A percentile compares a stretch with the other conserved stretches of the same genome.
These are phyloP conservation scores for Scaeva pyrastri DNA, from an alignment of 2,888 invertebrate species.

Conservation along the genomic window DNA sequence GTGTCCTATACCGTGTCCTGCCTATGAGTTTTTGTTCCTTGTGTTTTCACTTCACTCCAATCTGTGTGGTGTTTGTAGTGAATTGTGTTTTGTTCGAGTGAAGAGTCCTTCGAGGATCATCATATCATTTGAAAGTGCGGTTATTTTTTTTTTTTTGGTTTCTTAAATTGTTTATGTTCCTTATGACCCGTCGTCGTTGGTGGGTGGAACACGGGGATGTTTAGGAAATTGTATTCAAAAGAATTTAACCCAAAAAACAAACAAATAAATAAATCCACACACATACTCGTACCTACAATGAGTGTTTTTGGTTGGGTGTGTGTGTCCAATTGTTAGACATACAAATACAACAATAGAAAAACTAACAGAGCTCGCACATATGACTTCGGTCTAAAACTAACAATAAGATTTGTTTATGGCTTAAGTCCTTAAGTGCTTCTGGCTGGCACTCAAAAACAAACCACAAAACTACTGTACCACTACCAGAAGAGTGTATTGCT, in stretches of 20 bases:
- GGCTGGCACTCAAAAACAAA: slow-evolving; percentile 52
- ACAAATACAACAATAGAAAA: background rate
- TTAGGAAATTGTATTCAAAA: slow-evolving; percentile 23
- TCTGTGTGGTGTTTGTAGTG: background rate
- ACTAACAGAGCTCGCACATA: slow-evolving; percentile 3
- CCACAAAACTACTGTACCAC: slow-evolving; percentile 8
- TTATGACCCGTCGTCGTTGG: background rate
- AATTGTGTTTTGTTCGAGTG: background rate
- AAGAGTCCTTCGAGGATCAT: slow-evolving; percentile 15
- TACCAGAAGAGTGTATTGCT: slow-evolving; percentile 41
- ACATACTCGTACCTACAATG: no score
- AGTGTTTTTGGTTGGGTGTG: no score
- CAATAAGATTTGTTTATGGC: slow-evolving; percentile 35
- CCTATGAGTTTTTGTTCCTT: background rate
- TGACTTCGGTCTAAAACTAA: slow-evolving; percentile 22
- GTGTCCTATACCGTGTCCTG: no score
- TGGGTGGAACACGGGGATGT: background rate
- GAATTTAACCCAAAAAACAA: slow-evolving; percentile 18
- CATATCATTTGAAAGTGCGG: slow-evolving; percentile 17
- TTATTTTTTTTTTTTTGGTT: slow-evolving; percentile 22
- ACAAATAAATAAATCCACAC: slow-evolving; percentile 21
- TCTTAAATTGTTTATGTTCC: background rate
- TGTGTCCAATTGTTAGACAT: background rate
- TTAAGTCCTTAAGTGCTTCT: slow-evolving; percentile 36
- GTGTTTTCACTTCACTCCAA: background rate